Percentiles rank a stretch among this genome's conserved stretches.
These are phyloP conservation scores for Ranitomeya variabilis DNA, from an alignment of 2,113 vertebrate species.

Conservation along the genomic window DNA sequence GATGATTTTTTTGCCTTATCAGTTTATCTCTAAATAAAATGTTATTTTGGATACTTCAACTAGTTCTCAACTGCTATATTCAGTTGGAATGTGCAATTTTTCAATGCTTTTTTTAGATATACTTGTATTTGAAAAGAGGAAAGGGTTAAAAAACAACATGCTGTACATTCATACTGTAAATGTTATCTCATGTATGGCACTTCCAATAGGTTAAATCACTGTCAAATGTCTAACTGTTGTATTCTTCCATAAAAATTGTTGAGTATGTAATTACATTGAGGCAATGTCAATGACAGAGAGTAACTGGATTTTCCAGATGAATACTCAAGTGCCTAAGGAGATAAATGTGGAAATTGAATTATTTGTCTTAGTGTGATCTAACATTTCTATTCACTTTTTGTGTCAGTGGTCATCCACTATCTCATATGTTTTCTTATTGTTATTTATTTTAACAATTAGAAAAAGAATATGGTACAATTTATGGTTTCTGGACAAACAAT, in stretches of 20 bases:
- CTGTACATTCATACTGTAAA: background rate
- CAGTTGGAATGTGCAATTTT: too few species aligned
- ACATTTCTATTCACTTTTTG: conserved; percentile 6
- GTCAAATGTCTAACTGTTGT: conserved; percentile 20
- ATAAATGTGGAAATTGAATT: conserved; percentile 27
- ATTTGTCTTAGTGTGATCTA: background rate
- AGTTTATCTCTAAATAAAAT: too few species aligned
- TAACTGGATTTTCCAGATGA: conserved; percentile 31
- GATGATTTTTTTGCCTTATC: too few species aligned
- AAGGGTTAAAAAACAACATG: background rate
- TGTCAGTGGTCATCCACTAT: background rate
- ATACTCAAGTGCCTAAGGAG: conserved; percentile 20
- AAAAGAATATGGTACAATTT: background rate
- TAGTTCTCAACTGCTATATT: too few species aligned
- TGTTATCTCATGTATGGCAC: background rate
- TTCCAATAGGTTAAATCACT: conserved; percentile 1
- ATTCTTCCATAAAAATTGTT: conserved; percentile 11
- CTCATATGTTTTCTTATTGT: background rate
- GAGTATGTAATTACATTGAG: conserved; percentile 34
- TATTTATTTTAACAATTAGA: background rate
- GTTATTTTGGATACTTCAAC: too few species aligned
- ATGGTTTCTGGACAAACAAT: background rate
- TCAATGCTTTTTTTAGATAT: background rate
- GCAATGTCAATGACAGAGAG: conserved; percentile 26
- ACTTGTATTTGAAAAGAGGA: background rate